These are phyloP conservation scores for Nemapogon koenigi DNA, from an alignment of 2,888 invertebrate species.

Conservation along the genomic window DNA sequence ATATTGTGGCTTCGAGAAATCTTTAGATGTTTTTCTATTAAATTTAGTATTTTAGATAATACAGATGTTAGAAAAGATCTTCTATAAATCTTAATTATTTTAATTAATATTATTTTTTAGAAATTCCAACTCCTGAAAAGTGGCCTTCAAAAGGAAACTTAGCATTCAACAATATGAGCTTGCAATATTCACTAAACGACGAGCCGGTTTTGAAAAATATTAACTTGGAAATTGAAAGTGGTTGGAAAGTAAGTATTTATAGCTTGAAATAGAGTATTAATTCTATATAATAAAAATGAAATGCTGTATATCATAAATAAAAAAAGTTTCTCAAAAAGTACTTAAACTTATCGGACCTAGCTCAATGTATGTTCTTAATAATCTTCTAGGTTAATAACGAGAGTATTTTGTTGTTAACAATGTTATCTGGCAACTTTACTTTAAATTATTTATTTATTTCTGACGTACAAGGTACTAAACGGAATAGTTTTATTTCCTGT, in stretches of 20 bases:
- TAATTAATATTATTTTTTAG: slow-evolving; percentile 25
- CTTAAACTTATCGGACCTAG: no score
- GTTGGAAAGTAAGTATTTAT: slow-evolving; percentile 41
- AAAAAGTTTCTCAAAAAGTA: no score
- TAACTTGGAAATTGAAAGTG: slow-evolving; percentile 41
- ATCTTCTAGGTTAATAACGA: no score
- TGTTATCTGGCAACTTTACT: no score
- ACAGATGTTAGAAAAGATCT: background rate
- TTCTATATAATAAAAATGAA: slow-evolving; percentile 1
- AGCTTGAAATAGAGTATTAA: background rate
- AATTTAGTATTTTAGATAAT: background rate
- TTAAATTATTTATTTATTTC: no score
- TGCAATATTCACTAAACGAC: slow-evolving; percentile 69
- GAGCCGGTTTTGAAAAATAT: slow-evolving; percentile 67
- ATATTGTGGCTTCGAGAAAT: no score
- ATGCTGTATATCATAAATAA: no score
- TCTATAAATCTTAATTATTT: background rate
- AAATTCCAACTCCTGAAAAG: slow-evolving; percentile 52
- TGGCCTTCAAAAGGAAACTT: slow-evolving; percentile 72
- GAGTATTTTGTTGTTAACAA: no score
- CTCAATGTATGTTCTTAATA: no score
- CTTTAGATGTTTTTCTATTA: background rate
- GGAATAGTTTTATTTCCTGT: no score
- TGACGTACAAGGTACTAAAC: no score
- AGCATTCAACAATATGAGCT: slow-evolving; percentile 60